A percentile compares a stretch with the other conserved stretches of the same genome.
These are phyloP conservation scores for Hermodice carunculata DNA, from an alignment of 2,888 invertebrate genomes.

Conservation along the genomic window DNA sequence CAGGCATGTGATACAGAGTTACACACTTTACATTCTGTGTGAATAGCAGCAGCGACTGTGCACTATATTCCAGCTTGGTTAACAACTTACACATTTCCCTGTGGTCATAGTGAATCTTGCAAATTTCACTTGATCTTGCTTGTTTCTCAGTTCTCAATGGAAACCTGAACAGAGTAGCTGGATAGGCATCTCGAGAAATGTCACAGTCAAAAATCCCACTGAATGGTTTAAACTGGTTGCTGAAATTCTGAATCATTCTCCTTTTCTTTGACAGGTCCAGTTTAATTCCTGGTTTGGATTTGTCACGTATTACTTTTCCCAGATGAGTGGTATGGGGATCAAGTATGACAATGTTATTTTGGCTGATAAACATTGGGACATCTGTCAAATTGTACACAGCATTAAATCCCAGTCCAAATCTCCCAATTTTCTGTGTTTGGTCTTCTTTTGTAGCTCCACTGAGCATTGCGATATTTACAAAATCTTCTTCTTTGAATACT, in stretches of 20 bases:
- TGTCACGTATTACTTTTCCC: conserved; percentile 40
- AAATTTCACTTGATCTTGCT: conserved; percentile 47
- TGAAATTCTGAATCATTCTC: conserved; percentile 40
- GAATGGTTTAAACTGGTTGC: conserved; percentile 56
- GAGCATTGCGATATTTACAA: conserved; percentile 52
- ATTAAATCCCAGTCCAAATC: conserved; percentile 64
- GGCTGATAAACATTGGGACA: conserved; percentile 60
- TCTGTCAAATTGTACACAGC: conserved; percentile 66
- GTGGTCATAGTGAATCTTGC: conserved; percentile 45
- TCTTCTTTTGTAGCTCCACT: conserved; percentile 56
- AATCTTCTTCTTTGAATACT: conserved; percentile 51
- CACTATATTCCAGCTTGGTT: conserved; percentile 42
- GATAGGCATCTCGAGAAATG: conserved; percentile 24
- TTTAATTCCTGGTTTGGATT: conserved; percentile 46
- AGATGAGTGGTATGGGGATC: conserved; percentile 60
- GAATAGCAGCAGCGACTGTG: conserved; percentile 56
- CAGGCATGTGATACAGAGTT: conserved; percentile 44
- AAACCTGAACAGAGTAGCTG: conserved; percentile 47
- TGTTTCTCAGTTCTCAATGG: conserved; percentile 43
- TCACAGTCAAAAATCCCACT: conserved; percentile 49
- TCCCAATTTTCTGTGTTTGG: conserved; percentile 53
- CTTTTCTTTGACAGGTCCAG: conserved; percentile 41
- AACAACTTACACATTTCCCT: conserved; percentile 49
- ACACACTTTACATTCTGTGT: conserved; percentile 55
- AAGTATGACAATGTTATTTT: conserved; percentile 55